phyloP scores from a whole-genome alignment of 2,113 vertebrate genomes.

The Phalacrocorax pelagicus region DNA sequence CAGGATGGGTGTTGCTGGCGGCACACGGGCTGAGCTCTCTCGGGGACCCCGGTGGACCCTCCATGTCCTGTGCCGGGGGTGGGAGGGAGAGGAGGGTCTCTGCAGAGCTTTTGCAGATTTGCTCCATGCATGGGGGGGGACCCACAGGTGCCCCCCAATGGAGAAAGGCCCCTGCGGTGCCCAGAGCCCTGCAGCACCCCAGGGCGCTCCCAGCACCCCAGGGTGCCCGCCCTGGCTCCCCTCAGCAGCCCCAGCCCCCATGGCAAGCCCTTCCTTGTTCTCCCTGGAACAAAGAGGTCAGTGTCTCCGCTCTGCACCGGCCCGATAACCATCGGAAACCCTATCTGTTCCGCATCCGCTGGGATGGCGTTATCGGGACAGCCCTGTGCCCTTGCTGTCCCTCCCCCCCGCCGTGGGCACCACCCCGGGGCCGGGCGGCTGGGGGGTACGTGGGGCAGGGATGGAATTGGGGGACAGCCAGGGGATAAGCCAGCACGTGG shows the following conservation, averaged over 20 bases:
- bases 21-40: accelerated
- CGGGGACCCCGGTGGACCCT: accelerated
- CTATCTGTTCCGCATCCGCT: conserved; percentile 64
- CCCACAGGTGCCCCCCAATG: accelerated
- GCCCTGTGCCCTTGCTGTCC: background rate
- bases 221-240: background rate
- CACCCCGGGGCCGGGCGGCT: background rate
- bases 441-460: background rate
- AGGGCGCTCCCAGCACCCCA: background rate
- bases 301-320: conserved; percentile 25
- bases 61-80: accelerated
- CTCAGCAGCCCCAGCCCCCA: background rate
- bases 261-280: conserved; percentile 58
- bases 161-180: background rate
- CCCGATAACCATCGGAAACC: conserved; percentile 76
- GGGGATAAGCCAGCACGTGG: accelerated
- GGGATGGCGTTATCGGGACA: background rate
- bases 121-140: accelerated
- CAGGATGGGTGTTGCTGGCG: background rate
- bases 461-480: accelerated
- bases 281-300: conserved; percentile 75
- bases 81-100: background rate
- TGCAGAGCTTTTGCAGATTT: background rate
- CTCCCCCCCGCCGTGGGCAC: background rate
- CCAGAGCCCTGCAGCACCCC: background rate